These are phyloP conservation scores for Gasterosteus nipponicus DNA, from an alignment of 2,113 vertebrate species.

Conservation along the genomic window DNA sequence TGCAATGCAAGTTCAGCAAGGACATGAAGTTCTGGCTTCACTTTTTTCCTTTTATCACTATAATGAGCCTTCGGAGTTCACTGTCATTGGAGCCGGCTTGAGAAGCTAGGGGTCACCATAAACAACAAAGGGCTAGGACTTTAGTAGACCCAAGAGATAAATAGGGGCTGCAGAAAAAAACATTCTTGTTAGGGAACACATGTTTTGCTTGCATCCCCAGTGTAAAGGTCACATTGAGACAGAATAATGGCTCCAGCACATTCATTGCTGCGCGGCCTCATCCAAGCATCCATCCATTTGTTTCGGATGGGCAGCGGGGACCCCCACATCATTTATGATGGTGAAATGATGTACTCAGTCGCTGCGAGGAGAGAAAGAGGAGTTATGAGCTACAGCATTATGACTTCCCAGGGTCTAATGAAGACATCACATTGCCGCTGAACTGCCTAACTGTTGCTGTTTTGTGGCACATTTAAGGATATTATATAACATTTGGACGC, in stretches of 20 bases:
- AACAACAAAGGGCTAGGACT: conserved; percentile 65
- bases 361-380: conserved; percentile 52
- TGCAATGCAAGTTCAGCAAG: conserved; percentile 37
- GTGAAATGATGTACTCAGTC: conserved; percentile 67
- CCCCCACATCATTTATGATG: conserved; percentile 65
- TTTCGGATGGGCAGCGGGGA: conserved; percentile 54
- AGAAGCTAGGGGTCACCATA: conserved; percentile 70
- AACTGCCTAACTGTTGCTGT: conserved; percentile 49
- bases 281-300: conserved; percentile 59
- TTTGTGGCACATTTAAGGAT: conserved; percentile 56
- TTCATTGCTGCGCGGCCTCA: conserved; percentile 54
- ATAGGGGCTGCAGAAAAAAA: conserved; percentile 53
- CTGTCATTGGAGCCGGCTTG: conserved; percentile 51
- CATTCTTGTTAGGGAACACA: conserved; percentile 72
- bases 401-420: conserved; percentile 74
- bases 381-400: conserved; percentile 63
- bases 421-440: conserved; percentile 63
- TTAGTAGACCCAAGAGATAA: conserved; percentile 68
- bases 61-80: conserved; percentile 60
- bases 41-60: conserved; percentile 62
- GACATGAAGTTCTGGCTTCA: conserved; percentile 46
- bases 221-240: conserved; percentile 76
- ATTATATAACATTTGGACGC: conserved; percentile 56
- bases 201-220: conserved; percentile 60
- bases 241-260: conserved; percentile 68